These are phyloP conservation scores for Heterotis niloticus DNA, from an alignment of 2,113 vertebrate genomes.

Conservation along the genomic window DNA sequence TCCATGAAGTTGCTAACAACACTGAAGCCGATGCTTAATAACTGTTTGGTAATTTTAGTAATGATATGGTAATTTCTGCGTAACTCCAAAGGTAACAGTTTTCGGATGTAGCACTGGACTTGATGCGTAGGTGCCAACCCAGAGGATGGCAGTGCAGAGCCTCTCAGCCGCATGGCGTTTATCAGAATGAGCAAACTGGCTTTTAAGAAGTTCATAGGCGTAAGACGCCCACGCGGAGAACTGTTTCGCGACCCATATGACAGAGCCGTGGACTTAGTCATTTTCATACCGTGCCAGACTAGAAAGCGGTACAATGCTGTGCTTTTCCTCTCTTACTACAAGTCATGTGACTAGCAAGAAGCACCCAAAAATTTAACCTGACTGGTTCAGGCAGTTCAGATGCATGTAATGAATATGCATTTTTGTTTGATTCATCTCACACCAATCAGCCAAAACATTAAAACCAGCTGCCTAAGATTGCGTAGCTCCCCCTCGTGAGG, in stretches of 20 bases:
- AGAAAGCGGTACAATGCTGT: background rate
- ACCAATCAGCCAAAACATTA: no score
- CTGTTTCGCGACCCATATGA: background rate
- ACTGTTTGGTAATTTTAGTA: no score
- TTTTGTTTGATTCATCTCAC: background rate
- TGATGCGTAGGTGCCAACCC: no score
- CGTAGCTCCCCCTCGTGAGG: no score
- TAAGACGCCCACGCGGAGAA: constrained; percentile 36
- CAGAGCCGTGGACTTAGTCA: constrained; percentile 24
- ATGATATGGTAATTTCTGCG: no score
- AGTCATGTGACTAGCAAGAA: constrained; percentile 58
- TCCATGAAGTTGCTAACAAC: no score
- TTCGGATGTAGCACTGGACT: no score
- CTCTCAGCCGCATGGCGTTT: background rate
- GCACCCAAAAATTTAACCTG: constrained; percentile 15
- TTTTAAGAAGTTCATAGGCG: constrained; percentile 17
- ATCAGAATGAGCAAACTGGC: constrained; percentile 33
- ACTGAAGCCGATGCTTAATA: no score
- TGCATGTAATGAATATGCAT: background rate
- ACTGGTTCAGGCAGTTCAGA: background rate
- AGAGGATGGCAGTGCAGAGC: no score
- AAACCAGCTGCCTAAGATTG: no score
- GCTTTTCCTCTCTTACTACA: constrained; percentile 34
- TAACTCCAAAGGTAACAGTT: no score
- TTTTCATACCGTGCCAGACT: constrained; percentile 11